Conservation (phyloP, 2,888 invertebrate species). For the Agrotis puta region DNA sequence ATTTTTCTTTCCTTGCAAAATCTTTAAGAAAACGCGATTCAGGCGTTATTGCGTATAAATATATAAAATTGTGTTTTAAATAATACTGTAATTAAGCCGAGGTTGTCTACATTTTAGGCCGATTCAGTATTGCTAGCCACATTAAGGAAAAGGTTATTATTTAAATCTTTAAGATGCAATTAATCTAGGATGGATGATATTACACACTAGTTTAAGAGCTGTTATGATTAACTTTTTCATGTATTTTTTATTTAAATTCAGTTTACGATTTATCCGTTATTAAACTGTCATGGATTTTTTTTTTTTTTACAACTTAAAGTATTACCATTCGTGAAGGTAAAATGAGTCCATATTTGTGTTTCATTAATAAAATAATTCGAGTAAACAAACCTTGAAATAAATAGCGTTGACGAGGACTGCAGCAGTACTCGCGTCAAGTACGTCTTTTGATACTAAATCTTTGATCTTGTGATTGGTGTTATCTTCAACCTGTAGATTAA, state of each 20-base stretch:
- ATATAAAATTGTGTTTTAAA: no score
- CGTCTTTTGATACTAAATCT: conserved; percentile 91
- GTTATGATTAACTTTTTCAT: no score
- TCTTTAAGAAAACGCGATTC: no score
- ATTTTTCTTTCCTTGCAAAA: no score
- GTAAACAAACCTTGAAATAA: conserved; percentile 93
- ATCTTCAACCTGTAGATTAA: conserved; percentile 79
- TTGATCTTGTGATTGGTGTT: conserved; percentile 85
- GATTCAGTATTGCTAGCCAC: neutral
- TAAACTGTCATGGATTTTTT: no score
- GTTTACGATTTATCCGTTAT: no score
- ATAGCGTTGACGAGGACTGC: conserved; percentile 95
- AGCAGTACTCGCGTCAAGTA: conserved; percentile 89
- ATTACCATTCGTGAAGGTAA: neutral
- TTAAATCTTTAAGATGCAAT: neutral
- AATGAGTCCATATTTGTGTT: neutral
- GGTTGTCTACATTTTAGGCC: neutral
- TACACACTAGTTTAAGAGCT: neutral
- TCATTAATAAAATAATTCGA: neutral
- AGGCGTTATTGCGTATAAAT: no score
- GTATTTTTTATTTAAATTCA: no score
- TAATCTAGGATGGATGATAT: neutral
- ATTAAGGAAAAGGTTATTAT: neutral
- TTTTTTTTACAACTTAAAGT: neutral
- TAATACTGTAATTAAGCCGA: neutral